Conservation (phyloP, 1,140 invertebrate species). For the Octopus sinensis region DNA sequence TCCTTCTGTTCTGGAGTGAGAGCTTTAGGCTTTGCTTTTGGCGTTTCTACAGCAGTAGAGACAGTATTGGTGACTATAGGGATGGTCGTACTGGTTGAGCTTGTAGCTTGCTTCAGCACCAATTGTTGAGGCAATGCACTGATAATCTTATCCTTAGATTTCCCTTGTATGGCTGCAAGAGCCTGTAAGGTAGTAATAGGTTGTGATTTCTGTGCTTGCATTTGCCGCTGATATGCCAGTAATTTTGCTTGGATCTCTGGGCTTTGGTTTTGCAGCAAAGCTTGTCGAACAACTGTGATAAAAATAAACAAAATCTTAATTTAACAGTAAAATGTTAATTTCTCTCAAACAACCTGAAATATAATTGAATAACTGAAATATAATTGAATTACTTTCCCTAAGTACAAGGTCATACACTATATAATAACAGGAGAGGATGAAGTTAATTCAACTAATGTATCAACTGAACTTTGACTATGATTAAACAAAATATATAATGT, state of each 20-base stretch:
- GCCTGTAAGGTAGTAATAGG: neutral
- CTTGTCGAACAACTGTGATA: constrained; percentile 57
- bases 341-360: no score
- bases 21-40: constrained; percentile 42
- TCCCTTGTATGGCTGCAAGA: constrained; percentile 4
- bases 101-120: constrained; percentile 20
- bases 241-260: constrained; percentile 91
- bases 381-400: no score
- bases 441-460: no score
- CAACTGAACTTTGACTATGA: no score
- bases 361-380: no score
- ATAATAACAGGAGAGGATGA: no score
- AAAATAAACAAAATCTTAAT: no score
- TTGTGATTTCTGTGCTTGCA: constrained; percentile 33
- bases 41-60: constrained; percentile 16
- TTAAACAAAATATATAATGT: no score
- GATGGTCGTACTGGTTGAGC: neutral
- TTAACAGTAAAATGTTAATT: no score
- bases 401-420: no score
- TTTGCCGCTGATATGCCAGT: constrained; percentile 78
- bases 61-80: constrained; percentile 38
- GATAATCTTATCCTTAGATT: constrained; percentile 6
- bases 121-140: neutral
- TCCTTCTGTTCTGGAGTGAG: constrained; percentile 53
- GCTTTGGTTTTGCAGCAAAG: constrained; percentile 70